Percentiles rank a stretch among this genome's conserved stretches.
These are phyloP conservation scores for Natrix natrix DNA, from an alignment of 2,797 vertebrate genomes.

Conservation along the genomic window DNA sequence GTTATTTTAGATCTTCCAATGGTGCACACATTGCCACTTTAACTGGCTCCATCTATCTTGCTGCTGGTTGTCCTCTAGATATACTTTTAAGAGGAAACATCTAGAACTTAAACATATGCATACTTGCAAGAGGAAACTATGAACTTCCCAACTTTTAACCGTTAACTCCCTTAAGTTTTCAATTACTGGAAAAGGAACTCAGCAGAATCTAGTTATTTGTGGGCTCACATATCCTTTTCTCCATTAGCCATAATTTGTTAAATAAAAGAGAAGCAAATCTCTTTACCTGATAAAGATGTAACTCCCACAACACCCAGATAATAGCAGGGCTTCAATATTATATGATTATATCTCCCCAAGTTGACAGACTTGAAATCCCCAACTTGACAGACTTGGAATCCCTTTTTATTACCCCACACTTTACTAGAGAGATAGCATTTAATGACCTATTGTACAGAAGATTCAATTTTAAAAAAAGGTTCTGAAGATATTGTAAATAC, in stretches of 20 bases:
- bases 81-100: not conserved
- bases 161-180: not conserved
- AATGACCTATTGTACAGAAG: not conserved
- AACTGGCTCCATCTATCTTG: not conserved
- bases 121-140: not conserved
- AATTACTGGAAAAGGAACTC: not conserved
- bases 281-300: not conserved
- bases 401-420: not conserved
- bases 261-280: not conserved
- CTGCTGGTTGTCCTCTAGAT: not conserved
- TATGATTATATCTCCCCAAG: not conserved
- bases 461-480: not conserved
- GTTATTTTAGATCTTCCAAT: not conserved
- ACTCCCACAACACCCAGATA: not conserved
- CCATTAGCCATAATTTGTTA: not conserved
- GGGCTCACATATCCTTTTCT: not conserved
- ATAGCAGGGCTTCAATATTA: not conserved
- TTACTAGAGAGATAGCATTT: not conserved
- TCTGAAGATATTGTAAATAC: not conserved
- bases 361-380: not conserved
- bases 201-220: not conserved
- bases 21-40: not conserved
- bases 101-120: not conserved
- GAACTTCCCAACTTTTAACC: not conserved
- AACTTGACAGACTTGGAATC: not conserved